Percentiles rank a stretch among this genome's conserved stretches.
phyloP scores from a whole-genome alignment of 2,797 vertebrate genomes.

The Triplophysa bombifrons region DNA sequence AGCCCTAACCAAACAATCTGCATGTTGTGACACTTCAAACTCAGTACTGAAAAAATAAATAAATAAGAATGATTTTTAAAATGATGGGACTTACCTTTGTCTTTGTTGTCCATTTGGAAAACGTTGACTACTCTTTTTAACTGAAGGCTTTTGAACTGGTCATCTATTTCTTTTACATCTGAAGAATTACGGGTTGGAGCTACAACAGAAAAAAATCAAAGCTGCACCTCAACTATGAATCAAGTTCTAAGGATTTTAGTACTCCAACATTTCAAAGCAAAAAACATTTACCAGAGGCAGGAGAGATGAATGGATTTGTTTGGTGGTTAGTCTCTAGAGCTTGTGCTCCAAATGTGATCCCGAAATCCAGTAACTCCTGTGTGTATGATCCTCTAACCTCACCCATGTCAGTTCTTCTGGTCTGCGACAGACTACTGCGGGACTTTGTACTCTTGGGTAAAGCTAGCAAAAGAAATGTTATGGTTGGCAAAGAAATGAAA shows the following conservation, averaged over 20 bases:
- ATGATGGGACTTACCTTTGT: slow-evolving; percentile 45
- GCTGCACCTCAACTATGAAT: not conserved
- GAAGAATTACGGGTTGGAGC: slow-evolving; percentile 47
- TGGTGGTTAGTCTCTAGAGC: slow-evolving; percentile 28
- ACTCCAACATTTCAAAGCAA: not conserved
- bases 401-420: slow-evolving; percentile 31
- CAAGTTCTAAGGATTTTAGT: not conserved
- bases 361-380: slow-evolving; percentile 71
- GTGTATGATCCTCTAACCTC: slow-evolving; percentile 66
- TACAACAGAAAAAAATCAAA: slow-evolving; percentile 24
- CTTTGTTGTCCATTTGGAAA: slow-evolving; percentile 52
- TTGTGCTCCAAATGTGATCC: slow-evolving; percentile 68
- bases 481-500: slow-evolving; percentile 12
- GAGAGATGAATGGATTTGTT: slow-evolving; percentile 59
- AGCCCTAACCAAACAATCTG: too few relatives aligned
- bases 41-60: too few relatives aligned
- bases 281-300: slow-evolving; percentile 57
- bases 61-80: not conserved
- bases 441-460: slow-evolving; percentile 49
- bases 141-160: slow-evolving; percentile 62
- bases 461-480: slow-evolving; percentile 25
- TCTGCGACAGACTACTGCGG: slow-evolving; percentile 40
- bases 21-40: too few relatives aligned
- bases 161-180: slow-evolving; percentile 53
- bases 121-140: slow-evolving; percentile 56